Base-by-base conservation (phyloP, 2,797 vertebrate genomes). In the Liparis tanakae region DNA sequence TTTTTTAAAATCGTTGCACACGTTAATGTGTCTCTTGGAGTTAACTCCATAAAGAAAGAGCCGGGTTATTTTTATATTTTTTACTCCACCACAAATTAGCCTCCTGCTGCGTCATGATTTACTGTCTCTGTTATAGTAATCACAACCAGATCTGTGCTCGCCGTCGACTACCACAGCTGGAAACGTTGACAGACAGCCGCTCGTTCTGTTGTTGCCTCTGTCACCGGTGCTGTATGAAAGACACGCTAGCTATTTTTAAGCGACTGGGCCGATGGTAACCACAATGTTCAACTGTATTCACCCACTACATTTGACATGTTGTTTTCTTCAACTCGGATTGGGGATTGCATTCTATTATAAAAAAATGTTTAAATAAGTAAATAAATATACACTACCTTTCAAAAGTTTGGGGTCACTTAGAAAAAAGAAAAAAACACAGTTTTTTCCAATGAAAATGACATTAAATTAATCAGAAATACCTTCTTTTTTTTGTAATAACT, bases 101-200 rank as follows among this genome's bases (percentile, higher is more conserved):
- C 89, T 93, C 94, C 88, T 87, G 92, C 89, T 85, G 90, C 81
- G 89, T 94, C 90, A 91, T 93, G 93, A 94, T 94, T 94, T 93
- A 95, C 91, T 90, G 90, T 90, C 93, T 94, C 91, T 89, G 89
- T 93, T 93, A 92, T 83, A 91, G 88, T 95, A 95, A 95, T 94
- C 91, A 93, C 84, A 91, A 91, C 88, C 94, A 95, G 92, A 93
- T 90, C 88, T 81, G 82, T 22, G 76, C 85, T 87, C 85, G 83
- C 84, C 81, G 71, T 79, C 68, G 84, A 78, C 79, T 72, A 78
- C 72, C 67, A 87, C 84, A 78, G 81, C 83, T 92, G 89, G 89
- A 93, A 92, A 92, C 77, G 82, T 88, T 91, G 91, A 92, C 90
- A 91, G 91, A 87, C 89, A 85, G 89, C 76, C 87, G 85, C 88